Conservation (phyloP, 2,797 vertebrate species). For the Sitta carolinensis region DNA sequence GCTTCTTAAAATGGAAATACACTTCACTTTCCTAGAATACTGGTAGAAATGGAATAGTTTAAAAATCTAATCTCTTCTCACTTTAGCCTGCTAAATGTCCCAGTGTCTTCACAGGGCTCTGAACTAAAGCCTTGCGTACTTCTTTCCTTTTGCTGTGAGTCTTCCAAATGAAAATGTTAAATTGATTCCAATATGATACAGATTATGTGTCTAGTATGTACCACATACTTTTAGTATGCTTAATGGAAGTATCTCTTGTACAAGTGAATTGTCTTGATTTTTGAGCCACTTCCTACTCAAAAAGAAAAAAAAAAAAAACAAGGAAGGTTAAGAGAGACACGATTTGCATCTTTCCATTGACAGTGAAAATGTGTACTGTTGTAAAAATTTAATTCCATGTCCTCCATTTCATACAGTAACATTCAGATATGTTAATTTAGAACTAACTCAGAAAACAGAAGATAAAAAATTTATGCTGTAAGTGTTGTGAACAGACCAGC, state of each 20-base stretch:
- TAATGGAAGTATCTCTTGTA: neutral
- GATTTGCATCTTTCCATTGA: neutral
- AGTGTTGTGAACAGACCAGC: neutral
- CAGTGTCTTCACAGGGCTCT: neutral
- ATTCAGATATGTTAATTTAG: neutral
- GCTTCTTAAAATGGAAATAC: slow-evolving; percentile 45
- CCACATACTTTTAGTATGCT: neutral
- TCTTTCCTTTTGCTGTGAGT: neutral
- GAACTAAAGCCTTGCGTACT: neutral
- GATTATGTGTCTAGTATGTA: neutral
- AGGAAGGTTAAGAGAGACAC: neutral
- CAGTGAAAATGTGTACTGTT: neutral
- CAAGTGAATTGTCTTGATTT: neutral
- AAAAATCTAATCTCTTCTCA: slow-evolving; percentile 35
- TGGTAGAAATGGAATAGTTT: slow-evolving; percentile 6
- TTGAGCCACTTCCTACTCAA: neutral
- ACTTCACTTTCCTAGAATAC: slow-evolving; percentile 17
- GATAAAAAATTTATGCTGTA: neutral
- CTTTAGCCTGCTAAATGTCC: slow-evolving; percentile 7
- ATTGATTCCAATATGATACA: neutral
- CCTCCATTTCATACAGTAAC: neutral
- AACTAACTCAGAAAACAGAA: neutral
- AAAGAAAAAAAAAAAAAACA: neutral
- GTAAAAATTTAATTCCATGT: neutral
- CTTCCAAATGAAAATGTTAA: neutral